Evolutionary conservation across 2,797 vertebrate genomes (phyloP).

Genomic region (Euphonia xanthogaster): DNA sequence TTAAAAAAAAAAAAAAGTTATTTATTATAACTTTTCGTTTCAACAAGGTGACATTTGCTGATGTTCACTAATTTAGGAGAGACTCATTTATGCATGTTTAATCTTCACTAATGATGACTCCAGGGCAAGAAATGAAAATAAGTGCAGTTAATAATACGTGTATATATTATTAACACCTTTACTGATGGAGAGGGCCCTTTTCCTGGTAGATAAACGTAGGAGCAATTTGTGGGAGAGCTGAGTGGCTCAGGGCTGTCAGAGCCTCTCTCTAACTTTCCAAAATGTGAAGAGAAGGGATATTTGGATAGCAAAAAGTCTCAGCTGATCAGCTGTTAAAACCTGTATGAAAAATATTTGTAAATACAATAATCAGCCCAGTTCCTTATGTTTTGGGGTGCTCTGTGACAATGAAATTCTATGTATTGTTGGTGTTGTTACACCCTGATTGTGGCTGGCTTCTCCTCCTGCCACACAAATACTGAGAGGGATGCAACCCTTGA

Average conservation of each 20-base stretch:
- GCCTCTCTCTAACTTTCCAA: not conserved
- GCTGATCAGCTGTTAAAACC: not conserved
- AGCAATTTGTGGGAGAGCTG: not conserved
- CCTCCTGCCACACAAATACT: not conserved
- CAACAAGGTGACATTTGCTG: slow-evolving; percentile 67
- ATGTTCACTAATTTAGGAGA: slow-evolving; percentile 46
- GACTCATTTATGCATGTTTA: slow-evolving; percentile 70
- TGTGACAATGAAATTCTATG: not conserved
- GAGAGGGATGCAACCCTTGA: not conserved
- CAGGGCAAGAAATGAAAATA: slow-evolving; percentile 68
- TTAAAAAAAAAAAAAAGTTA: too few species aligned
- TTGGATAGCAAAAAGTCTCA: not conserved
- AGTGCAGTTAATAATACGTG: slow-evolving; percentile 58
- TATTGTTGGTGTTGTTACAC: not conserved
- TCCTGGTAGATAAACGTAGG: slow-evolving; percentile 18
- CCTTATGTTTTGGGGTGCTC: not conserved
- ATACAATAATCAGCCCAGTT: not conserved
- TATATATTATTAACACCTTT: slow-evolving; percentile 71
- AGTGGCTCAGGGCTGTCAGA: not conserved
- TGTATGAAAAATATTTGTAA: not conserved
- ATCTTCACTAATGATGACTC: slow-evolving; percentile 71
- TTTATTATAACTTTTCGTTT: not conserved
- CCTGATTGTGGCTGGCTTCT: not conserved
- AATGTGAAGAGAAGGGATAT: not conserved
- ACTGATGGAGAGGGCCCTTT: slow-evolving; percentile 18